A percentile compares a stretch with the other conserved stretches of the same genome.
phyloP scores from a whole-genome alignment of 2,113 vertebrate species.

The Plestiodon gilberti region DNA sequence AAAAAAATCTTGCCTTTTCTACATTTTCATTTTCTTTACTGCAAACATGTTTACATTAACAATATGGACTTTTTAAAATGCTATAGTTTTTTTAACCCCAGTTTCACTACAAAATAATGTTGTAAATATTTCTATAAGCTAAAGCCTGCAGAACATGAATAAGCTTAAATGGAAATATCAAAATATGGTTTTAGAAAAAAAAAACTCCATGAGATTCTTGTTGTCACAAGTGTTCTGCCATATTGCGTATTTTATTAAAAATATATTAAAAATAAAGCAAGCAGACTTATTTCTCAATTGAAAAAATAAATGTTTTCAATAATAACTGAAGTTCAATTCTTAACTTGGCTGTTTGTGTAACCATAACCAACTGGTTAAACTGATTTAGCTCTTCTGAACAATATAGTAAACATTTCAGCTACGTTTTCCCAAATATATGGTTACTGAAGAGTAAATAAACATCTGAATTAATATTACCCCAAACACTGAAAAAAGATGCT shows the following conservation, averaged over 20 bases:
- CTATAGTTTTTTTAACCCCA: neutral
- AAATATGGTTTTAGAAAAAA: neutral
- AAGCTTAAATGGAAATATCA: constrained; percentile 25
- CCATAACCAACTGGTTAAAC: neutral
- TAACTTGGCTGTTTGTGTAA: constrained; percentile 8
- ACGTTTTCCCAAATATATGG: neutral
- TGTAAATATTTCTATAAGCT: neutral
- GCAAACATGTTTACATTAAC: constrained; percentile 33
- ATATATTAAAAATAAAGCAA: constrained; percentile 17
- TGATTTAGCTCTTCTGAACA: neutral
- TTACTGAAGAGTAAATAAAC: constrained; percentile 3
- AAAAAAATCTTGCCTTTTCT: neutral
- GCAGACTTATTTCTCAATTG: constrained; percentile 1
- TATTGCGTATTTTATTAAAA: constrained; percentile 25
- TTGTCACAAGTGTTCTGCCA: neutral
- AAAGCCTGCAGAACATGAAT: neutral
- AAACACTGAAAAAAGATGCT: neutral
- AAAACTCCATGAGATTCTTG: neutral
- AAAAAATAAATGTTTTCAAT: constrained; percentile 31
- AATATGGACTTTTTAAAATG: neutral
- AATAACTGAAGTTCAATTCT: constrained; percentile 2
- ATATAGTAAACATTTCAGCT: constrained; percentile 22
- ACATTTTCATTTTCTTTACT: constrained; percentile 19
- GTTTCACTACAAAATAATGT: neutral
- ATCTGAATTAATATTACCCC: constrained; percentile 17